Conservation (phyloP, 2,113 vertebrate species). For the Progne subis region DNA sequence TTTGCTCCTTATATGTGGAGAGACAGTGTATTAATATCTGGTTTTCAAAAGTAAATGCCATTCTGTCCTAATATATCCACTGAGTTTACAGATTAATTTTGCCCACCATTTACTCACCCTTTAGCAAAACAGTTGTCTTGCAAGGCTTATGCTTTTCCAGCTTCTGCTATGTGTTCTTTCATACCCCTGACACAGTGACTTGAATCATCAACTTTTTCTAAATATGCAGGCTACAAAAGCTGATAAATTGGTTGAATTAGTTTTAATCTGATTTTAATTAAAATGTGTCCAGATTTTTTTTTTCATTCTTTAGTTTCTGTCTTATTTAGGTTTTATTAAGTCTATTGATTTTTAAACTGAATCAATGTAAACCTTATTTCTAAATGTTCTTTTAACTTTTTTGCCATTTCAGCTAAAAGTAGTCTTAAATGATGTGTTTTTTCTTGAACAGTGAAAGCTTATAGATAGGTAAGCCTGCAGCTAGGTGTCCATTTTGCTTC, state of each 20-base stretch:
- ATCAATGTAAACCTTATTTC: conserved; percentile 14
- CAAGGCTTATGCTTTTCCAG: background rate
- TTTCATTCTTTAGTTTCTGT: background rate
- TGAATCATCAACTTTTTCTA: background rate
- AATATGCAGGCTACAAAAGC: background rate
- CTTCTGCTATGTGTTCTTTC: background rate
- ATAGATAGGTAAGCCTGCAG: background rate
- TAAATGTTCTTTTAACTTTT: background rate
- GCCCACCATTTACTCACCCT: background rate
- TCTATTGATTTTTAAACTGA: conserved; percentile 24
- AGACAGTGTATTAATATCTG: background rate
- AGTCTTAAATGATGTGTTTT: background rate
- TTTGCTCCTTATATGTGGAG: background rate
- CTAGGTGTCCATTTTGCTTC: background rate
- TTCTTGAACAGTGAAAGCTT: background rate
- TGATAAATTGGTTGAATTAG: conserved; percentile 3
- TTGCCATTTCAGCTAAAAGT: background rate
- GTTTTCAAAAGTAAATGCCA: background rate
- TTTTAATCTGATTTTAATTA: conserved; percentile 40
- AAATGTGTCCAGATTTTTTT: background rate
- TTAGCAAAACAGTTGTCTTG: background rate
- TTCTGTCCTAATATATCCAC: background rate
- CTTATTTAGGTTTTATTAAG: conserved; percentile 2
- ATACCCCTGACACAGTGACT: background rate
- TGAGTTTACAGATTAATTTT: background rate